Conservation (phyloP, 2,888 invertebrate species). For the Cyaniris semiargus region DNA sequence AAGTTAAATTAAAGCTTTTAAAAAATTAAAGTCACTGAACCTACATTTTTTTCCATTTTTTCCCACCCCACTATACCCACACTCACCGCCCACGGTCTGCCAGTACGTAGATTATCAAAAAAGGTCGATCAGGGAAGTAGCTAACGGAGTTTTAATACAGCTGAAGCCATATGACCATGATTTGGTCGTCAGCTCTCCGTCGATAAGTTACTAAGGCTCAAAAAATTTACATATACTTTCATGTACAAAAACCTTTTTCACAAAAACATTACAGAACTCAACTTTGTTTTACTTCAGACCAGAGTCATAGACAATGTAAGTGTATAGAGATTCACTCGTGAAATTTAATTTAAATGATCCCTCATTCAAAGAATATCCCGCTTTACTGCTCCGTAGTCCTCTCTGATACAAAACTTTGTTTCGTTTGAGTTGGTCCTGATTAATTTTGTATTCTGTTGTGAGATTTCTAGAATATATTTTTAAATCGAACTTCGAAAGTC, state of each 20-base stretch:
- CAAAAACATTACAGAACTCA: neutral
- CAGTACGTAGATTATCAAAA: too few relatives aligned
- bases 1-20: too few relatives aligned
- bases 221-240: neutral
- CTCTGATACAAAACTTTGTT: slow-evolving; percentile 16
- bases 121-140: too few relatives aligned
- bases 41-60: too few relatives aligned
- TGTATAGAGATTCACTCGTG: slow-evolving; percentile 17
- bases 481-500: neutral
- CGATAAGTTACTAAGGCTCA: neutral
- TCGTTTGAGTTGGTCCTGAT: slow-evolving; percentile 16
- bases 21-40: too few relatives aligned
- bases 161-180: too few relatives aligned
- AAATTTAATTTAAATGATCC: slow-evolving; percentile 19
- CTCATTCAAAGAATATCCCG: slow-evolving; percentile 9
- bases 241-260: neutral
- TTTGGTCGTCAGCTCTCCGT: too few relatives aligned
- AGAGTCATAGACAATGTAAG: slow-evolving; percentile 10
- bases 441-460: slow-evolving; percentile 16
- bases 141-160: too few relatives aligned
- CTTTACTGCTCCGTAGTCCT: neutral
- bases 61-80: too few relatives aligned
- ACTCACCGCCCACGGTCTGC: too few relatives aligned
- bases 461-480: slow-evolving; percentile 15
- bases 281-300: neutral